Percentiles rank a stretch among this genome's conserved stretches.
phyloP scores from a whole-genome alignment of 2,113 vertebrate genomes.

The Ammodytes dubius region DNA sequence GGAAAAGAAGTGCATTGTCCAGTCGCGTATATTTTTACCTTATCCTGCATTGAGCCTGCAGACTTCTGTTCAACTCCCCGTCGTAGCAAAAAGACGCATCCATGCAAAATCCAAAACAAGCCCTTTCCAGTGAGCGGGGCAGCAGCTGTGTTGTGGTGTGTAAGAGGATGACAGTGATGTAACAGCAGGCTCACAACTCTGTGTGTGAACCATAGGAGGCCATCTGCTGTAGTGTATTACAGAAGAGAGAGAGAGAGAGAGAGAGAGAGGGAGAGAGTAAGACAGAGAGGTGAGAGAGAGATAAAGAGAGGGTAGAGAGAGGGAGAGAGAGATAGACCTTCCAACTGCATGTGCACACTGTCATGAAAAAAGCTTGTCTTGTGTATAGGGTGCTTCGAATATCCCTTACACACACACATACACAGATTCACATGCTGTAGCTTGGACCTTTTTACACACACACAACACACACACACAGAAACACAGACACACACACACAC shows the following conservation, averaged over 20 bases:
- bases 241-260: slow-evolving; percentile 10
- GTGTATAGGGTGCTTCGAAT: not conserved
- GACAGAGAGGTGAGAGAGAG: slow-evolving; percentile 8
- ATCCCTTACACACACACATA: not conserved
- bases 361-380: slow-evolving; percentile 6
- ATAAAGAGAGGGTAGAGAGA: not conserved
- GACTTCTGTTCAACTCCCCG: not conserved
- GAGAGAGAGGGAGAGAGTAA: not conserved
- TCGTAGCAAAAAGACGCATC: slow-evolving; percentile 15
- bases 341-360: not conserved
- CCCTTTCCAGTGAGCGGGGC: not conserved
- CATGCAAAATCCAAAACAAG: slow-evolving; percentile 28
- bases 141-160: not conserved
- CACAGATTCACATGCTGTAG: not conserved
- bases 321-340: not conserved
- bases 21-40: slow-evolving; percentile 18
- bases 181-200: slow-evolving; percentile 14
- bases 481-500: slow-evolving; percentile 9
- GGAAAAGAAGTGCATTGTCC: not conserved
- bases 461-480: not conserved
- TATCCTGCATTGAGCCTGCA: not conserved
- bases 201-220: slow-evolving; percentile 10
- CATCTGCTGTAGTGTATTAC: slow-evolving; percentile 47
- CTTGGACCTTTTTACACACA: not conserved
- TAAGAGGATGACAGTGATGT: slow-evolving; percentile 39